phyloP scores from a whole-genome alignment of 2,888 invertebrate genomes.

The Rhagium mordax region DNA sequence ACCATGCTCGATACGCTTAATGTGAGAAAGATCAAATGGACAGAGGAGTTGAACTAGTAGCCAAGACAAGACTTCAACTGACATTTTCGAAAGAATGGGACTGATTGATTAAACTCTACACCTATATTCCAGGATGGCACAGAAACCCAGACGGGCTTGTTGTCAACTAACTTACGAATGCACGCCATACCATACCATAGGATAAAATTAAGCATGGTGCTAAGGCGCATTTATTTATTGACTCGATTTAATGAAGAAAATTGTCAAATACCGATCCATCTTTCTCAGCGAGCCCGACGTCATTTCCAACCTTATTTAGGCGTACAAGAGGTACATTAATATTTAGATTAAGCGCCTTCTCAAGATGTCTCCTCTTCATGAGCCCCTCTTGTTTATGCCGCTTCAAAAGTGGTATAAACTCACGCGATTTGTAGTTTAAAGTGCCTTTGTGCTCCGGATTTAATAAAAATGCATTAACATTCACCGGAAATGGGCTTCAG shows the following conservation, averaged over 20 bases:
- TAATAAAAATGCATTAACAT: constrained; percentile 9
- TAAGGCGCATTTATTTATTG: not conserved
- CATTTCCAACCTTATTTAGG: not conserved
- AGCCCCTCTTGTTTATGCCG: constrained; percentile 1
- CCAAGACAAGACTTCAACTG: too few relatives aligned
- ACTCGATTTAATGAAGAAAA: not conserved
- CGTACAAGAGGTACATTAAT: constrained; percentile 5
- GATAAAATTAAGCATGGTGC: too few relatives aligned
- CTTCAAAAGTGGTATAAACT: constrained; percentile 19
- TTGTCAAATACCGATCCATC: not conserved
- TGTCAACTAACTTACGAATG: too few relatives aligned
- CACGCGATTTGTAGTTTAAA: not conserved
- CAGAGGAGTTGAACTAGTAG: too few relatives aligned
- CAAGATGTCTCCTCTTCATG: constrained; percentile 20
- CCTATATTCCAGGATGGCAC: too few relatives aligned
- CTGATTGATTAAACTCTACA: too few relatives aligned
- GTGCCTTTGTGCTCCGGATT: constrained; percentile 1
- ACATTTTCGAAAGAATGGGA: too few relatives aligned
- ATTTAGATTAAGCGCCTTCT: constrained; percentile 19
- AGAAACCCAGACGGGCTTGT: too few relatives aligned
- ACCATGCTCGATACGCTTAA: too few relatives aligned
- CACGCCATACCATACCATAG: too few relatives aligned
- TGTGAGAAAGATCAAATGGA: too few relatives aligned
- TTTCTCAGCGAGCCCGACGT: not conserved
- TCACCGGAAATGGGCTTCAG: not conserved